These are phyloP conservation scores for Peromyscus eremicus DNA, from an alignment of 2,797 vertebrate species.

Conservation along the genomic window DNA sequence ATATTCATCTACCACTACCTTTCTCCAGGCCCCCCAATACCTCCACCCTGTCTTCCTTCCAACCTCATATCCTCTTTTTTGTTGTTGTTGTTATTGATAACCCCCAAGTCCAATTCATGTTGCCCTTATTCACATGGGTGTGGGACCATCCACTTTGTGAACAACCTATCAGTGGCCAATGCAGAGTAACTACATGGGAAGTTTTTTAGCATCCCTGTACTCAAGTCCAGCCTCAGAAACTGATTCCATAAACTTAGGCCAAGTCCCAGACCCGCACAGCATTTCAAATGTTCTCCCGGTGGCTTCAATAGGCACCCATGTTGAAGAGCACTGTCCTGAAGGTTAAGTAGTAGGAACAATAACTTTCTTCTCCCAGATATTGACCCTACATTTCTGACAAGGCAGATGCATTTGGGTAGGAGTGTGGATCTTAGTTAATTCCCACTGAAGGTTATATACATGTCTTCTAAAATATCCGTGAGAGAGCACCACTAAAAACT, in stretches of 20 bases:
- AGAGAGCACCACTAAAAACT: constrained; percentile 30
- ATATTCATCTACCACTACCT: not conserved
- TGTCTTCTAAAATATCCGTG: not conserved
- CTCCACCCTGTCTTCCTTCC: not conserved
- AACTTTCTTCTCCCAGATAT: not conserved
- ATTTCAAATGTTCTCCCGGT: not conserved
- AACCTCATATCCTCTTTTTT: not conserved
- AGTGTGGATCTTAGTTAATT: not conserved
- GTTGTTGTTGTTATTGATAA: not conserved
- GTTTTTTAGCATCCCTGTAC: not conserved
- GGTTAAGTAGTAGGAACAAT: not conserved
- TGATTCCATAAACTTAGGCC: not conserved
- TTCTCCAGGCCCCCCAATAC: accelerated
- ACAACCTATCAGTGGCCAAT: not conserved
- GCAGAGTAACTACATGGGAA: not conserved
- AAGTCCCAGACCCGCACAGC: not conserved
- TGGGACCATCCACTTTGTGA: not conserved
- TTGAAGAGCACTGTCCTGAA: not conserved
- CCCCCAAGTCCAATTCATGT: not conserved
- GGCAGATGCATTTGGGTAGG: not conserved
- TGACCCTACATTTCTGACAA: not conserved
- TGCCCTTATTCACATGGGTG: not conserved
- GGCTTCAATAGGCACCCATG: not conserved
- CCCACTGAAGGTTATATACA: not conserved
- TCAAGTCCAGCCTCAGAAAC: not conserved